Evolutionary conservation across 2,797 vertebrate species (phyloP).

Genomic region (Eidolon dupreanum): DNA sequence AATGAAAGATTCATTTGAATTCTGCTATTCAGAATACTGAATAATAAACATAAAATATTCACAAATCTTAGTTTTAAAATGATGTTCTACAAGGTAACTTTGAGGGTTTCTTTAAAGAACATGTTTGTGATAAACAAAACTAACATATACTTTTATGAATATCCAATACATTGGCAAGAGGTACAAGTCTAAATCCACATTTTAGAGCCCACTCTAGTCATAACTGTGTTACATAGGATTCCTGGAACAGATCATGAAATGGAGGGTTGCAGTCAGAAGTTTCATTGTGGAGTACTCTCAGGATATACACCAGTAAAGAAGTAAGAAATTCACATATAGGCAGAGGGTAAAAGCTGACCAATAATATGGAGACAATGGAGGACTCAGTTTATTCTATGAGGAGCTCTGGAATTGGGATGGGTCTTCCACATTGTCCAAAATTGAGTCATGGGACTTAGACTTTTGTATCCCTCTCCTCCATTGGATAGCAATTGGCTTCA

Average conservation of each 20-base stretch:
- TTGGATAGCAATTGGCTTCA: rapidly evolving
- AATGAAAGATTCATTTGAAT: slow-evolving; percentile 38
- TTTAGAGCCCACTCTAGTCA: background rate
- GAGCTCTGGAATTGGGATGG: background rate
- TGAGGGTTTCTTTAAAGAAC: slow-evolving; percentile 1
- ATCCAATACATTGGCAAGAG: background rate
- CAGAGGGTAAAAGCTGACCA: background rate
- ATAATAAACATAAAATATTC: slow-evolving; percentile 50
- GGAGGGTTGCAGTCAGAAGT: background rate
- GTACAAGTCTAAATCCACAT: background rate
- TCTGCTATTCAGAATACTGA: slow-evolving; percentile 19
- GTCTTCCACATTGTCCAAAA: background rate
- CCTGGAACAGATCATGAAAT: background rate
- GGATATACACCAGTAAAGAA: background rate
- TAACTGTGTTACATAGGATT: background rate
- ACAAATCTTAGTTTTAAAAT: slow-evolving; percentile 45
- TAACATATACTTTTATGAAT: slow-evolving; percentile 23
- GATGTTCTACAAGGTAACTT: slow-evolving; percentile 30
- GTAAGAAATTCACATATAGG: background rate
- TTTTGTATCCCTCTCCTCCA: background rate
- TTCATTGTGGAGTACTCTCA: background rate
- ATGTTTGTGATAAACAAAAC: slow-evolving; percentile 14
- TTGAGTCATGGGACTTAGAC: background rate
- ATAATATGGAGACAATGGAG: background rate
- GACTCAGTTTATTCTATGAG: background rate